Evolutionary conservation across 2,113 vertebrate species (phyloP).

Genomic region (Accipiter cooperii): DNA sequence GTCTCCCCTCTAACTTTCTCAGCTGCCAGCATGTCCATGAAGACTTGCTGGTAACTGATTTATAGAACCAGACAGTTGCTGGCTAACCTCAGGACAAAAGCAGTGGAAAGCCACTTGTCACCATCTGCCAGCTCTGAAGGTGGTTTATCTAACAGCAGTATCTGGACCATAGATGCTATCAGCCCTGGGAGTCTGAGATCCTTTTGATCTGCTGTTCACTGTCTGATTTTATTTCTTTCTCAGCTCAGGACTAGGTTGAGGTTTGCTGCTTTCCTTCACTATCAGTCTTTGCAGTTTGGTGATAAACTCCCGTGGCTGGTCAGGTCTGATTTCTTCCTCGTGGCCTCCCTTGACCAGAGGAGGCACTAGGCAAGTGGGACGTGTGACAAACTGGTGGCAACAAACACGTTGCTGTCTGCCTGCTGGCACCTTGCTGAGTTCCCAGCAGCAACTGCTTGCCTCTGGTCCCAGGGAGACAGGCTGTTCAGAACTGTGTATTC

Average conservation of each 20-base stretch:
- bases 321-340: neutral
- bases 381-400: neutral
- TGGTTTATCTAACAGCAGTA: neutral
- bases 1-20: neutral
- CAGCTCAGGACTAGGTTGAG: neutral
- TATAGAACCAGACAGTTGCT: neutral
- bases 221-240: neutral
- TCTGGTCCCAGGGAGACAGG: neutral
- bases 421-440: neutral
- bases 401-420: neutral
- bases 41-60: neutral
- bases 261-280: neutral
- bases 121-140: neutral
- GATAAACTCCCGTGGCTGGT: neutral
- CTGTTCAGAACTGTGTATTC: neutral
- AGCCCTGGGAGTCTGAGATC: neutral
- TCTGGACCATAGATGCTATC: neutral
- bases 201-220: neutral
- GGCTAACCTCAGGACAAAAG: neutral
- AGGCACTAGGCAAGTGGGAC: neutral
- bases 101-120: neutral
- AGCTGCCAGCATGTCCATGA: neutral
- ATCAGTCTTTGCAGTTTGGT: neutral
- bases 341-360: neutral
- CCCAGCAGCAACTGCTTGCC: neutral